Base-by-base conservation (phyloP, 2,113 vertebrate species). In the Butorides virescens region DNA sequence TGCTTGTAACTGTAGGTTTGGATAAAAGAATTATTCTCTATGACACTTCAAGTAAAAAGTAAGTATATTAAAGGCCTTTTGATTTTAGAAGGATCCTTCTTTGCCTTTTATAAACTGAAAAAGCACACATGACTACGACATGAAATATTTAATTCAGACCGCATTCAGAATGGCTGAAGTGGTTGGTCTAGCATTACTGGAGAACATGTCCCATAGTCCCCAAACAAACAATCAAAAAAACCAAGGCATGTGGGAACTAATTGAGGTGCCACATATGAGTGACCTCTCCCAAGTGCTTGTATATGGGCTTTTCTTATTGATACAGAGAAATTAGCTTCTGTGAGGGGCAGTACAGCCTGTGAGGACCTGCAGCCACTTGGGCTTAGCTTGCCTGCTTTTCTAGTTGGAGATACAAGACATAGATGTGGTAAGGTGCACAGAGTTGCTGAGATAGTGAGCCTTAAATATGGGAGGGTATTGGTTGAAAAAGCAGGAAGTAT, bases 21-120 rank as follows among this genome's bases (percentile, higher is more conserved):
- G 99, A 99, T 98, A 99, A 99, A 98, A 99, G 99, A 98, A 99
- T 99, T 90, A 97, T 99, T 98, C 99, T 99, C 90, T 99, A 99
- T 94, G 99, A 99, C 97, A 99, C 99, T 8, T 98, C 98, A 93
- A 99, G 99, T 98, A 99, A 99, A 98, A 99, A 99, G 99, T 99
- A 97, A 99, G 99, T 95, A 93, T 86, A n/a, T 71, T 47, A 34
- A 65, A 89, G 46, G 58, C 62, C 20, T 89, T 86, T 86, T 88
- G 50, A 59, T 61, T 61, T 61, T 61, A 26, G 56, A 23, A 61
- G 66, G 53, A 67, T 37, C 13, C 15, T 77, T 75, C 46, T 34
- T 76, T 88, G 56, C 3, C 12, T 90, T 80, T 50, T 71, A 58
- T 61, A 58, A 87, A 71, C 25, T n/a, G 71, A 58, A 94, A 89